These are phyloP conservation scores for Mesorhabditis spiculigera DNA, from an alignment of 2,888 invertebrate genomes.

Conservation along the genomic window DNA sequence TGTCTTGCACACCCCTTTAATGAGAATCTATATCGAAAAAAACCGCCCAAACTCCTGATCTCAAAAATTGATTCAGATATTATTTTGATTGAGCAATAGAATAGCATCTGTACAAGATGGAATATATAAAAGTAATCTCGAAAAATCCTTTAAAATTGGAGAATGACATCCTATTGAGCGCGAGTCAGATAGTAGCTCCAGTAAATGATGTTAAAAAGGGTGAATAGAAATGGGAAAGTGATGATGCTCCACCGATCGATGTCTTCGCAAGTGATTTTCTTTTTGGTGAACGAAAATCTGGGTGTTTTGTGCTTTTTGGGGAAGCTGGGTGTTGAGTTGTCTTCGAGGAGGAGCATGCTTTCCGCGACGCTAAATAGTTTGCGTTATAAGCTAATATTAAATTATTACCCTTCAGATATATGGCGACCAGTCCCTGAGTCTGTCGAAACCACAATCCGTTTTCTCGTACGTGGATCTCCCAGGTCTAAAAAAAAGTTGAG, in stretches of 20 bases:
- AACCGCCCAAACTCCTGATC: too few relatives aligned
- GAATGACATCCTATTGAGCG: constrained; percentile 6
- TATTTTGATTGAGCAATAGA: too few relatives aligned
- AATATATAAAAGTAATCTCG: too few relatives aligned
- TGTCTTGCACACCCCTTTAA: too few relatives aligned
- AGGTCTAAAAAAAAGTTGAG: not conserved
- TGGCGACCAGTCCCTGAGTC: not conserved
- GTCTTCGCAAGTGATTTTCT: constrained; percentile 36
- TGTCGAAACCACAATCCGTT: not conserved
- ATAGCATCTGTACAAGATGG: too few relatives aligned
- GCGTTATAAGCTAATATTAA: too few relatives aligned
- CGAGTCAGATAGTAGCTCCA: constrained; percentile 54
- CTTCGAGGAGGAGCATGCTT: constrained; percentile 34
- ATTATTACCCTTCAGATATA: too few relatives aligned
- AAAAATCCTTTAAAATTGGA: not conserved
- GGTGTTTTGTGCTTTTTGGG: constrained; percentile 26
- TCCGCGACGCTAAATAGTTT: constrained; percentile 18
- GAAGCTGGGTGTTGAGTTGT: constrained; percentile 26
- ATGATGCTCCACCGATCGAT: constrained; percentile 46
- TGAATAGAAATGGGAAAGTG: constrained; percentile 44
- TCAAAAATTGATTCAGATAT: too few relatives aligned
- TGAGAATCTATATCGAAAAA: too few relatives aligned
- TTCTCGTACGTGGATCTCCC: not conserved
- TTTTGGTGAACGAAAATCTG: constrained; percentile 18
- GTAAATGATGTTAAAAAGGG: constrained; percentile 53